Conservation (phyloP, 2,888 invertebrate genomes). For the Theretra japonica region DNA sequence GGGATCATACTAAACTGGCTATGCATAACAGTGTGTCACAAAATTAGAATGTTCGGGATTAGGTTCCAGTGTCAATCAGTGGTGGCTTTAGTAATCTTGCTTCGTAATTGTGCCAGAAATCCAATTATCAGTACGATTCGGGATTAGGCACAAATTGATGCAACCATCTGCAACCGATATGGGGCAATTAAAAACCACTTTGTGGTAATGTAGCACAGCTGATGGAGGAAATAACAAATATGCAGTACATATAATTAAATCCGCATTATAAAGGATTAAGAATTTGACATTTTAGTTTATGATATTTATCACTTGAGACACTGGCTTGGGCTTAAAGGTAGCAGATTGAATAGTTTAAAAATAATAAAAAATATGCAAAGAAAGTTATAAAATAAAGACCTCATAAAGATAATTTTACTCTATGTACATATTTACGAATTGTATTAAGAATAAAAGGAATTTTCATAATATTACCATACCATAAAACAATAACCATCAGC, state of each 20-base stretch:
- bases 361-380: no score
- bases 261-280: background rate
- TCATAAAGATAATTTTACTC: no score
- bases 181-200: conserved; percentile 23
- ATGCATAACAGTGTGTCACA: conserved; percentile 43
- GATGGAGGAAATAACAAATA: background rate
- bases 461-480: no score
- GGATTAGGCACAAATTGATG: conserved; percentile 40
- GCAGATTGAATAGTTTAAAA: no score
- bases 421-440: no score
- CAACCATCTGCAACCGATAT: background rate
- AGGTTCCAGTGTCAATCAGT: conserved; percentile 66
- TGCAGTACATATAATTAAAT: background rate
- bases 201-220: background rate
- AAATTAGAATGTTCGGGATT: conserved; percentile 57
- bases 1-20: background rate
- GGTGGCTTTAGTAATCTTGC: conserved; percentile 66
- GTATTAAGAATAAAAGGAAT: no score
- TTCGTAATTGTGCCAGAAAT: conserved; percentile 64
- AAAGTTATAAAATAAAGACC: no score
- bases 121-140: conserved; percentile 55
- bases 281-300: no score
- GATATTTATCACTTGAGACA: no score
- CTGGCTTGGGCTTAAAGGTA: no score
- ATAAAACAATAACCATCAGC: no score